Percentiles rank a stretch among this genome's conserved stretches.
These are phyloP conservation scores for Athetis lepigone DNA, from an alignment of 2,888 invertebrate genomes.

Conservation along the genomic window DNA sequence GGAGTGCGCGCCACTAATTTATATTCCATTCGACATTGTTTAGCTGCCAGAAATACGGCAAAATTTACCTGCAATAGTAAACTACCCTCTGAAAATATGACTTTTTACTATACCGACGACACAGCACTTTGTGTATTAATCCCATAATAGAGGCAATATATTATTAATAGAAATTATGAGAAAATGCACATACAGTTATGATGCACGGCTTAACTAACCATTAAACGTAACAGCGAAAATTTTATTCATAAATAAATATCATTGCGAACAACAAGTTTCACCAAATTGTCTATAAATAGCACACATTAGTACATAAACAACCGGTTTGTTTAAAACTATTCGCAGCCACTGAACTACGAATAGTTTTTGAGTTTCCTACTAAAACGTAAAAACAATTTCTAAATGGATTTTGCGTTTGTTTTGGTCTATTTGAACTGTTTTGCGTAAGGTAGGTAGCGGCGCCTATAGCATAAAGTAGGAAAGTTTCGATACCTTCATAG, in stretches of 20 bases:
- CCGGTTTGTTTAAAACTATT: constrained; percentile 48
- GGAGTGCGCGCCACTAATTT: no score
- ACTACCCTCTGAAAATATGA: no score
- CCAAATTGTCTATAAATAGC: constrained; percentile 27
- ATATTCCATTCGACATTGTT: no score
- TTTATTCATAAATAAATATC: constrained; percentile 38
- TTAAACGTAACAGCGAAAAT: constrained; percentile 8
- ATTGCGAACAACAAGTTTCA: constrained; percentile 25
- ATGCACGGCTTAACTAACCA: constrained; percentile 5
- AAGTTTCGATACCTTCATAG: constrained; percentile 1
- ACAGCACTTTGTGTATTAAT: background rate
- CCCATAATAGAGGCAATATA: background rate
- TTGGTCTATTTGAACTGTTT: constrained; percentile 35
- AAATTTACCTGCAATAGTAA: no score
- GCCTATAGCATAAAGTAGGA: background rate
- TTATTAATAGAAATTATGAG: no score
- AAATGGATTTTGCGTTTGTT: constrained; percentile 54
- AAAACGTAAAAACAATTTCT: constrained; percentile 60
- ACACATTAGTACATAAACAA: constrained; percentile 40
- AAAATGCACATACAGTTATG: background rate
- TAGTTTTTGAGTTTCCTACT: constrained; percentile 52
- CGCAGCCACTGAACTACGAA: constrained; percentile 43
- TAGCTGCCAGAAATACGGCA: no score
- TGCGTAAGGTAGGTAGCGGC: constrained; percentile 2
- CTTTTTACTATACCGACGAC: no score